A percentile compares a stretch with the other conserved stretches of the same genome.
Conservation (phyloP, 2,797 vertebrate species). For the Arctocebus calabarensis region DNA sequence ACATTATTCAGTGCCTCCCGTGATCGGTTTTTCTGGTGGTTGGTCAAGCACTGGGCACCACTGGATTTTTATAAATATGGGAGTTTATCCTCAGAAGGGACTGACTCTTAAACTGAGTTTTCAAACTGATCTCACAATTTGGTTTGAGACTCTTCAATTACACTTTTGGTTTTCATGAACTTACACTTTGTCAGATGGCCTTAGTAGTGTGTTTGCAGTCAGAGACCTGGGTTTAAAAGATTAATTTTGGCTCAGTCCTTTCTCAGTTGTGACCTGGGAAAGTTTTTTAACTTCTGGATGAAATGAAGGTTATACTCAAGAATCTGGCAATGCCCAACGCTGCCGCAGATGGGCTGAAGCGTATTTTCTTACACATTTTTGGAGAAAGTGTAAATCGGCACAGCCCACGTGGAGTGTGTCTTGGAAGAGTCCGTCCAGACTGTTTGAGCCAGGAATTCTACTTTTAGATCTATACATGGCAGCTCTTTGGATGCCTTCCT, state of each 20-base stretch:
- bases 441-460: neutral
- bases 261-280: neutral
- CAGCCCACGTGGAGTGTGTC: neutral
- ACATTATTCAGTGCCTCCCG: neutral
- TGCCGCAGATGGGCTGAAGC: neutral
- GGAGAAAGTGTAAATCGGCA: neutral
- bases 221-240: neutral
- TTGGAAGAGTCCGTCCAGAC: neutral
- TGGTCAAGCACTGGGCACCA: neutral
- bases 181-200: neutral
- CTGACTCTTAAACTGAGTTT: neutral
- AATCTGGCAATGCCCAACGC: neutral
- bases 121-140: conserved; percentile 17
- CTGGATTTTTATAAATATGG: neutral
- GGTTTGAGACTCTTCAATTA: neutral
- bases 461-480: neutral
- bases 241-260: neutral
- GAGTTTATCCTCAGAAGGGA: neutral
- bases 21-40: neutral
- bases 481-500: neutral
- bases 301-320: conserved; percentile 42
- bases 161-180: conserved; percentile 4
- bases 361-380: neutral
- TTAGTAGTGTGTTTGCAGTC: neutral
- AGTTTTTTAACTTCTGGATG: neutral